A percentile compares a stretch with the other conserved stretches of the same genome.
Conservation (phyloP, 1,140 invertebrate genomes). For the Hylaeus anthracinus region DNA sequence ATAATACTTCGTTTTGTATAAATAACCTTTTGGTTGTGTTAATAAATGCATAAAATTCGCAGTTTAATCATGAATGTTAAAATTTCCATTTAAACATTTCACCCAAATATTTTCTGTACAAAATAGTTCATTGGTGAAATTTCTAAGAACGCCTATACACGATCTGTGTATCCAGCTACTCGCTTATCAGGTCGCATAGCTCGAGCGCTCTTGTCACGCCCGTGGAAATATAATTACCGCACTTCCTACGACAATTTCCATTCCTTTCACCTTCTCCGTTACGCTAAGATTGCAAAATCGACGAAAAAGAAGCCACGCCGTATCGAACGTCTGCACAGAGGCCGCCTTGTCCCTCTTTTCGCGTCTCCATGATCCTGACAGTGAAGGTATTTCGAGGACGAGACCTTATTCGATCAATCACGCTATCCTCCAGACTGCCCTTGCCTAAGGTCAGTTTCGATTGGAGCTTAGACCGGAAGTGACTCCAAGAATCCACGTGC, state of each 20-base stretch:
- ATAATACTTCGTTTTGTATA: no score
- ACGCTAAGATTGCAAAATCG: not conserved
- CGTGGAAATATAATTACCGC: slow-evolving; percentile 16
- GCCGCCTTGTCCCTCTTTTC: slow-evolving; percentile 20
- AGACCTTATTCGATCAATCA: slow-evolving; percentile 36
- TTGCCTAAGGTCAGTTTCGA: not conserved
- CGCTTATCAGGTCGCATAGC: not conserved
- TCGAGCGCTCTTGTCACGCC: not conserved
- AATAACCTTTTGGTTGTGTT: no score
- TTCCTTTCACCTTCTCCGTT: slow-evolving; percentile 23
- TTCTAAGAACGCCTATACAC: not conserved
- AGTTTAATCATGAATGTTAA: no score
- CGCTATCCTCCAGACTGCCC: slow-evolving; percentile 8
- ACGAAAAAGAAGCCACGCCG: not conserved
- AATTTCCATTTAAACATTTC: no score
- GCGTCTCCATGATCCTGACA: slow-evolving; percentile 32
- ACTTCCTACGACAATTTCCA: slow-evolving; percentile 24
- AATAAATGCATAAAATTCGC: no score
- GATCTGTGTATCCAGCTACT: not conserved
- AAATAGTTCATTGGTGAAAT: no score
- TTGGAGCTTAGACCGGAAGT: not conserved
- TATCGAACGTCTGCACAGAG: not conserved
- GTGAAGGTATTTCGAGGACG: slow-evolving; percentile 35
- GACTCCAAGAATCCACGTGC: not conserved
- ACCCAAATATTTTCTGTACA: no score